Conservation (phyloP, 2,888 invertebrate genomes). For the Thyatira batis region DNA sequence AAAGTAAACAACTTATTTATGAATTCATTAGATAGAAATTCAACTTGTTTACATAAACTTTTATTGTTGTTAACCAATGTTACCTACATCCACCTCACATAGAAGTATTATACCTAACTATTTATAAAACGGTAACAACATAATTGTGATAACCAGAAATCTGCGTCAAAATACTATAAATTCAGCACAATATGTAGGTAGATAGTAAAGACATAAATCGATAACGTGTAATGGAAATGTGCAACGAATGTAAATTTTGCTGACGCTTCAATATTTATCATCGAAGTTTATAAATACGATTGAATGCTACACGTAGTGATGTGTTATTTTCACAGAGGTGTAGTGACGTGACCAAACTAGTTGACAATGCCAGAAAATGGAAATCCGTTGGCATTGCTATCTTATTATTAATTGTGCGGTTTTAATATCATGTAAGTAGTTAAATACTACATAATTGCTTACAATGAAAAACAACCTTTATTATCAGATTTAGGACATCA, state of each 20-base stretch:
- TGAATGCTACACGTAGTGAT: constrained; percentile 24
- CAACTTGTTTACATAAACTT: no score
- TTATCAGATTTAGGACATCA: no score
- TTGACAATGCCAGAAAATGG: constrained; percentile 75
- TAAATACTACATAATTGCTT: constrained; percentile 17
- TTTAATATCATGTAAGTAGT: constrained; percentile 44
- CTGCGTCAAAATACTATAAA: not conserved
- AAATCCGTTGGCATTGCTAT: constrained; percentile 54
- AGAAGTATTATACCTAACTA: no score
- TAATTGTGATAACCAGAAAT: not conserved
- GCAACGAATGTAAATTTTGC: constrained; percentile 7
- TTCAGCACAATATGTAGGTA: not conserved
- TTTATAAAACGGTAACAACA: no score
- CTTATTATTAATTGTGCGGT: constrained; percentile 56
- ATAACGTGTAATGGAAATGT: constrained; percentile 7
- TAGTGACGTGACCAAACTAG: constrained; percentile 26
- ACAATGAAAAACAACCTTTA: no score
- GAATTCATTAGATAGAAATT: no score
- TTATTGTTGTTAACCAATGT: no score
- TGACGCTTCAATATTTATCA: constrained; percentile 4
- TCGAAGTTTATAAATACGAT: constrained; percentile 43
- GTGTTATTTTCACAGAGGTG: constrained; percentile 39
- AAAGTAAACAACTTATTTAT: no score
- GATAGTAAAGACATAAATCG: not conserved
- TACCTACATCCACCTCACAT: no score